These are phyloP conservation scores for Chelmon rostratus DNA, from an alignment of 2,797 vertebrate genomes.

Conservation along the genomic window DNA sequence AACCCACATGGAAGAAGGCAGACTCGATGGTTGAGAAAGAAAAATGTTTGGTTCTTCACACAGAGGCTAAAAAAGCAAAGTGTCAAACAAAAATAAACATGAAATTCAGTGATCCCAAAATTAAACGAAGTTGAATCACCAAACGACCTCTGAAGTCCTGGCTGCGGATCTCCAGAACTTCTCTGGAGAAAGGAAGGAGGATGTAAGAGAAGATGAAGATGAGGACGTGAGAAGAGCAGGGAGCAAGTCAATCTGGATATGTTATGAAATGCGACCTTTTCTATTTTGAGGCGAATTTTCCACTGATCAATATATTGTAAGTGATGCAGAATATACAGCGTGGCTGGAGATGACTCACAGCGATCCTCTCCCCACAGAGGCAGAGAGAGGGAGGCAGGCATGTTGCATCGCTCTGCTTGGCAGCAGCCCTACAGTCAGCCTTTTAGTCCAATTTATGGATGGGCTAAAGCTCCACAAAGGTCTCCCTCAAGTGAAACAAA, in stretches of 20 bases:
- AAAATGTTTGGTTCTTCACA: slow-evolving; percentile 18
- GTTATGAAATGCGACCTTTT: too few species aligned
- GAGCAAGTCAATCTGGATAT: too few species aligned
- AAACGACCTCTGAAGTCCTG: slow-evolving; percentile 30
- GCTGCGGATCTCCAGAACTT: background rate
- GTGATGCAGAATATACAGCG: too few species aligned
- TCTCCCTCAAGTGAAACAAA: slow-evolving; percentile 47
- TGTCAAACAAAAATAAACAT: slow-evolving; percentile 27
- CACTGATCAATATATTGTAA: too few species aligned
- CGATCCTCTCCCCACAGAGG: background rate
- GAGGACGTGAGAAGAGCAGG: background rate
- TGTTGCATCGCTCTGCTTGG: slow-evolving; percentile 39
- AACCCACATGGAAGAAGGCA: slow-evolving; percentile 22
- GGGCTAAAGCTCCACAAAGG: slow-evolving; percentile 16
- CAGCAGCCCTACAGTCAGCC: slow-evolving; percentile 17
- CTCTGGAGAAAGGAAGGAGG: too few species aligned
- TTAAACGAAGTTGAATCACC: slow-evolving; percentile 36
- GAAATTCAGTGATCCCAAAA: slow-evolving; percentile 18
- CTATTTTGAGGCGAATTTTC: too few species aligned
- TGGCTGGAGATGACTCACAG: too few species aligned
- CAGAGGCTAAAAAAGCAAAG: slow-evolving; percentile 36
- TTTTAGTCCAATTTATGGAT: slow-evolving; percentile 44
- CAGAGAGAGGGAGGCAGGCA: background rate
- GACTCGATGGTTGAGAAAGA: slow-evolving; percentile 29
- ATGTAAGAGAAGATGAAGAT: background rate